Evolutionary conservation across 2,113 vertebrate genomes (phyloP).

Genomic region (Larimichthys polyactis): DNA sequence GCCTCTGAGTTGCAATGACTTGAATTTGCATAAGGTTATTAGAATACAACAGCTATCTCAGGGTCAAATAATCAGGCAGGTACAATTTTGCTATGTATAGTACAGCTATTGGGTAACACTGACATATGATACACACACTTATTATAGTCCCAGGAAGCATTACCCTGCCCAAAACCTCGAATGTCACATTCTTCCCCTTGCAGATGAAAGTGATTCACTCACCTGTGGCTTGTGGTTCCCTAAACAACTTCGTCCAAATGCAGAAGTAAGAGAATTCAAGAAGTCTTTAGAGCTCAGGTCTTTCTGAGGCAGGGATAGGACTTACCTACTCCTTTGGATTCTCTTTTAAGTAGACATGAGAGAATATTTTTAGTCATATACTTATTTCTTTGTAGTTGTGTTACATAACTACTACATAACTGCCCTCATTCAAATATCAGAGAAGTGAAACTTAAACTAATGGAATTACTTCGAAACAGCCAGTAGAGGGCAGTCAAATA

Average conservation of each 20-base stretch:
- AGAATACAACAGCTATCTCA: not conserved
- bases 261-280: not conserved
- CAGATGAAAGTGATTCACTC: not conserved
- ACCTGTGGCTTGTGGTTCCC: not conserved
- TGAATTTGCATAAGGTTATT: not conserved
- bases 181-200: not conserved
- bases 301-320: too few species aligned
- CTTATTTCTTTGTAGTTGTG: not conserved
- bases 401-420: not conserved
- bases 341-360: not conserved
- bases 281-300: not conserved
- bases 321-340: not conserved
- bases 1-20: not conserved
- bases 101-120: not conserved
- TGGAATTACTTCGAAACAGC: not conserved
- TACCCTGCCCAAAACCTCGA: not conserved
- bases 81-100: not conserved
- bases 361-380: not conserved
- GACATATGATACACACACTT: too few species aligned
- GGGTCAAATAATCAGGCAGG: not conserved
- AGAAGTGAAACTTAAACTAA: slow-evolving; percentile 17
- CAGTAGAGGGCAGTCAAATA: slow-evolving; percentile 57
- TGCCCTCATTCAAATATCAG: not conserved
- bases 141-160: too few species aligned
- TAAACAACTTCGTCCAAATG: not conserved